Conservation (phyloP, 2,113 vertebrate genomes). For the Heptranchias perlo region DNA sequence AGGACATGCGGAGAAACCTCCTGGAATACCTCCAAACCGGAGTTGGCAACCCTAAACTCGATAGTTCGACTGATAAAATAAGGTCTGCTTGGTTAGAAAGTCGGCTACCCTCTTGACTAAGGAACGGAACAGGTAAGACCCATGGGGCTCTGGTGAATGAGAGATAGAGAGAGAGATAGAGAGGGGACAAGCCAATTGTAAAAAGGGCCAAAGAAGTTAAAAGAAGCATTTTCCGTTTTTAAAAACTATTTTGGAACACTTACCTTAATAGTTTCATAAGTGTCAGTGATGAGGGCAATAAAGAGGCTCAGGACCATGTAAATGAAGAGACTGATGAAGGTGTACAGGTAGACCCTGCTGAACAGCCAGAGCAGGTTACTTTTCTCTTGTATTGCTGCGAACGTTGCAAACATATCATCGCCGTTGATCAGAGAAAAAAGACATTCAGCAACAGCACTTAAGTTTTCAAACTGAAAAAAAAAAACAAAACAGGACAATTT, state of each 20-base stretch:
- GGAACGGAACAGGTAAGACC: too few species aligned
- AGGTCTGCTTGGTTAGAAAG: too few species aligned
- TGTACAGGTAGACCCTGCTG: slow-evolving; percentile 85
- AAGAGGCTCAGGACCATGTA: slow-evolving; percentile 98
- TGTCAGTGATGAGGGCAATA: slow-evolving; percentile 92
- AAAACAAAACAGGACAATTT: slow-evolving; percentile 22
- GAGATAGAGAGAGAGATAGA: too few species aligned
- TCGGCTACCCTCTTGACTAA: too few species aligned
- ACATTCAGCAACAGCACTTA: slow-evolving; percentile 87
- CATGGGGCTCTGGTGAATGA: too few species aligned
- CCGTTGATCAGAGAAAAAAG: slow-evolving; percentile 93
- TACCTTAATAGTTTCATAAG: slow-evolving; percentile 97
- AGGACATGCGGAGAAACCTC: too few species aligned
- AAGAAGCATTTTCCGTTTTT: too few species aligned
- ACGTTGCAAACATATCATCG: slow-evolving; percentile 98
- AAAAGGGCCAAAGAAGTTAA: too few species aligned
- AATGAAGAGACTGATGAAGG: slow-evolving; percentile 95
- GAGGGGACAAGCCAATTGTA: too few species aligned
- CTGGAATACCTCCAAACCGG: too few species aligned
- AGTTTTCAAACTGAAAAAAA: slow-evolving; percentile 76
- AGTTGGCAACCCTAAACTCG: too few species aligned
- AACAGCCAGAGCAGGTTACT: slow-evolving; percentile 87
- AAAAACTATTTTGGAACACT: slow-evolving; percentile 38
- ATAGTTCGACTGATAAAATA: too few species aligned
- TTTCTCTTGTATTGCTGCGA: slow-evolving; percentile 85